Percentiles rank a stretch among this genome's conserved stretches.
Evolutionary conservation across 2,888 invertebrate genomes (phyloP).

Genomic region (Rotaria magnacalcarata): DNA sequence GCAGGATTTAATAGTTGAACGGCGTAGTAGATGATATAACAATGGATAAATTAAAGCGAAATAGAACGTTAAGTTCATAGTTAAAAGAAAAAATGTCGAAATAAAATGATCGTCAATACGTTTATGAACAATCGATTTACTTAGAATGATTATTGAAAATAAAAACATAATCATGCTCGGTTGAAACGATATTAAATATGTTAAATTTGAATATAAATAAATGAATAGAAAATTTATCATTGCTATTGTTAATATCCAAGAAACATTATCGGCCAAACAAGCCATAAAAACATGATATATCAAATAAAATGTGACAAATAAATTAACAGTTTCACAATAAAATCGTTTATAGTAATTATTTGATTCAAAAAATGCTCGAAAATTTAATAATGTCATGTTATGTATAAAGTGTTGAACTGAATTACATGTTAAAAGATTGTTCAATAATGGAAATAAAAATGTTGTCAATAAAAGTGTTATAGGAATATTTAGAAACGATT

Average conservation of each 20-base stretch:
- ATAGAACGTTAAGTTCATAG: background rate
- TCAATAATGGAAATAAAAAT: background rate
- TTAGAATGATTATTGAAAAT: background rate
- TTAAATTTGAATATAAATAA: background rate
- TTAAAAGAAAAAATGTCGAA: background rate
- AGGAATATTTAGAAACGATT: background rate
- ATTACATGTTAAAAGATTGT: background rate
- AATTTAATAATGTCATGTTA: background rate
- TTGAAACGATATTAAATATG: background rate
- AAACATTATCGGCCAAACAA: background rate
- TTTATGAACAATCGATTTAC: background rate
- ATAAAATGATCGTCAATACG: background rate
- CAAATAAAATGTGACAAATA: background rate
- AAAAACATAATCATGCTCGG: background rate
- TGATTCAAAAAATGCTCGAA: background rate
- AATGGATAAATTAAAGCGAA: background rate
- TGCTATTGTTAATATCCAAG: background rate
- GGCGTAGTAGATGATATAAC: background rate
- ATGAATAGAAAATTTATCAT: background rate
- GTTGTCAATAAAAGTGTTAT: background rate
- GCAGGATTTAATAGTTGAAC: background rate
- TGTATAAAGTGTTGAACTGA: background rate
- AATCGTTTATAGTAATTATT: constrained; percentile 8
- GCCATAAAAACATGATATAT: background rate
- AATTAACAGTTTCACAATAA: background rate